Base-by-base conservation (phyloP, 1,140 invertebrate species). In the Ptiloglossa arizonensis region DNA sequence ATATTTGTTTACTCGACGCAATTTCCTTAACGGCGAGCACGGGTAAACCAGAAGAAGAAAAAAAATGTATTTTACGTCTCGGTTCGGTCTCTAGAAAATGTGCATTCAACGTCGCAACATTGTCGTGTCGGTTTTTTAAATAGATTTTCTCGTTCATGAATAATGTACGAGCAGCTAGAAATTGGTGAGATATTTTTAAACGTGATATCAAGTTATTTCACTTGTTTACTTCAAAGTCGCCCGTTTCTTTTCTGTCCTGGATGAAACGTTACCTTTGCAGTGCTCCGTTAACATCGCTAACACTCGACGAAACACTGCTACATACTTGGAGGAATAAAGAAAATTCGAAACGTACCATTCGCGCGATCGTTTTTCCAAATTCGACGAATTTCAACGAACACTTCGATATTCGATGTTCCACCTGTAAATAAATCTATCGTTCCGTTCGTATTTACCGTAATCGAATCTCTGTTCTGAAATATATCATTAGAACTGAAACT, bases 1-100 rank as follows among this genome's bases (percentile, higher is more conserved):
- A 75, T 62, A 67, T 75, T 79, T 75, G 56, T 76, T 68, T 68
- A 78, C 67, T 32, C 35, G 56, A n/a, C 57, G 63, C 48, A 32
- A 72, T 71, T 78, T 56, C 68, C 50, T 63, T 62, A 11, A 15
- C 5, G 19, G 17, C 29, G 5, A 24, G 6, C 19, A 32, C 6
- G 6, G 1, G 46, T 44, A 5, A 13, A 1, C 27, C 8, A 4
- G 17, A 35, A 8, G 17, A 11, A 19, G 13, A 46, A 24, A 29
- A 24, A 19, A 22, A 5, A 22, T 15, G n/a, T 3, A 3, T 4
- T 29, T 27, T 0, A 6, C 22, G 2, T n/a, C 1, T 5, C 17
- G 2, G 13, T 50, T 22, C 1, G 1, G 0, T n/a, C 29, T 50
- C 32, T 13, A 38, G 2, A 71, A 48, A 19, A 24, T 35, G 2